Evolutionary conservation across 2,113 vertebrate species (phyloP), one percentile per base, ranked within the genome.

Genomic region (Butastur rufipennis): DNA sequence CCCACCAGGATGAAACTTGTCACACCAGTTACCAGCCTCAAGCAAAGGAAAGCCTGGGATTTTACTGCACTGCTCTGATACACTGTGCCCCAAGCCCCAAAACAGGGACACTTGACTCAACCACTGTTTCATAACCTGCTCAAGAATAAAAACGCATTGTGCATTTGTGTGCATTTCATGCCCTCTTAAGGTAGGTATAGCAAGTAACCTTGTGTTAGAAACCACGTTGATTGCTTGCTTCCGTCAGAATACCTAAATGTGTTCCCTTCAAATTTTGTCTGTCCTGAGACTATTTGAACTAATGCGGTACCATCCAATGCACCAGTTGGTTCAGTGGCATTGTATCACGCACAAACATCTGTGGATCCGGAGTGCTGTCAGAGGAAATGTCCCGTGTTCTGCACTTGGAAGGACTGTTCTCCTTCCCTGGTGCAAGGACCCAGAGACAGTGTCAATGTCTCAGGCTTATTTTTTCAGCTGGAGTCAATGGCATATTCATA

Each of bases 101-200:
- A 90, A 65, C 1, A 1, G 75, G 72, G 63, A 70, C 68, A 38
- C 20, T 86, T 82, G 81, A 59, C 38, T 92, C 66, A 88, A 84
- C 62, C 59, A 20, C 80, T 56, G 83, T 87, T 93, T 72, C 84
- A 59, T 80, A 94, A 90, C 67, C 68, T 86, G 86, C 36, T 82
- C 55, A 74, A 95, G 73, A 52, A 88, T 72, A 87, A 93, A 94
- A 93, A 93, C 42, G 50, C 78, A 90, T 59, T 45, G 48, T 82
- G 53, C 87, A 96, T 96, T 96, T 80, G 93, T 96, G 96, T 96
- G 96, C 87, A 93, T 95, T 97, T 97, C 95, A 97, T 97, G 96
- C 96, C 96, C 96, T 97, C 96, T 97, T 97, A 97, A 97, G 96
- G 96, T 94, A 94, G 87, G 81, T 91, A 96, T 62, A 90, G 95